Conservation (phyloP, 2,113 vertebrate genomes). For the Bettongia penicillata region DNA sequence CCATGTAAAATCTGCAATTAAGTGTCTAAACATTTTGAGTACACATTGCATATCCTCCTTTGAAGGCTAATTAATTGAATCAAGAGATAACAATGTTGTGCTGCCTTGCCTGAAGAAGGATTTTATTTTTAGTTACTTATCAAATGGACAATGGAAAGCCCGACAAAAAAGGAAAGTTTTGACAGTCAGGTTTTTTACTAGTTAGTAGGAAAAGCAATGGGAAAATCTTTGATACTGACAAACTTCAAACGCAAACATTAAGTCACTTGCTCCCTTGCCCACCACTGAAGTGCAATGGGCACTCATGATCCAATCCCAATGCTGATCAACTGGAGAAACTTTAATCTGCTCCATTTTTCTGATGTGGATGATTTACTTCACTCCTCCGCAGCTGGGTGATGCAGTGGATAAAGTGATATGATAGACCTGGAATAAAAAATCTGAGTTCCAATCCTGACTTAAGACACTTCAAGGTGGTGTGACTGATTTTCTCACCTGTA, state of each 20-base stretch:
- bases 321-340: no score
- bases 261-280: no score
- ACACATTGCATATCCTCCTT: neutral
- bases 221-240: no score
- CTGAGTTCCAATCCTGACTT: neutral
- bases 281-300: no score
- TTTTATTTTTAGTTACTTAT: neutral
- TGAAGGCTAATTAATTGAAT: neutral
- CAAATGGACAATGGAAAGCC: neutral
- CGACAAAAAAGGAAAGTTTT: neutral
- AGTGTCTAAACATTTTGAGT: neutral
- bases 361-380: no score
- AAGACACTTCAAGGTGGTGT: neutral
- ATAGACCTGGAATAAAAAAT: neutral
- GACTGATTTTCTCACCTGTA: neutral
- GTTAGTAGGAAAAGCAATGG: no score
- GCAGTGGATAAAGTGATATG: neutral
- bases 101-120: neutral
- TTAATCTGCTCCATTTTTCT: no score
- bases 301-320: no score
- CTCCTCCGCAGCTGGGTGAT: neutral
- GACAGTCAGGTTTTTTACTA: neutral
- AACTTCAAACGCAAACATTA: no score
- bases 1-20: neutral
- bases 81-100: neutral